Evolutionary conservation across 2,113 vertebrate genomes (phyloP).

Genomic region (Cyphomyrus plagiostoma): DNA sequence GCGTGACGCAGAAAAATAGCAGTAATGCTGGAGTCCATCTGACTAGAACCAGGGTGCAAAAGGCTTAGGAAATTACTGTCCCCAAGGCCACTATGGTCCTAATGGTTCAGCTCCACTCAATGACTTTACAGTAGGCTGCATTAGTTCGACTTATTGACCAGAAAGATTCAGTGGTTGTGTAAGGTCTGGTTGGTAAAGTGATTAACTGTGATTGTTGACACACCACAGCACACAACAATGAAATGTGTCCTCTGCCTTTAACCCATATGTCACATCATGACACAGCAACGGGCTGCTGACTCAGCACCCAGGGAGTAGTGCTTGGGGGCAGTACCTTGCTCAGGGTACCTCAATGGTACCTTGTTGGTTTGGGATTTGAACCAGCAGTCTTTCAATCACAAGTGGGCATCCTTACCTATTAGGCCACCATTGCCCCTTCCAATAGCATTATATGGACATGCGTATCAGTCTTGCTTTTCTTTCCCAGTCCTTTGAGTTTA

Average conservation of each 20-base stretch:
- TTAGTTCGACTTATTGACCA: background rate
- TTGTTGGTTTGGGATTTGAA: too few species aligned
- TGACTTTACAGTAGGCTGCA: background rate
- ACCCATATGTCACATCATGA: too few species aligned
- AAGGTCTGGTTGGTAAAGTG: background rate
- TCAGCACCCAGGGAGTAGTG: too few species aligned
- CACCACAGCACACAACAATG: too few species aligned
- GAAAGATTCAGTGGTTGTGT: background rate
- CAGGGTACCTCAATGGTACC: too few species aligned
- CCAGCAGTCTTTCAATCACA: too few species aligned
- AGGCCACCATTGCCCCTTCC: too few species aligned
- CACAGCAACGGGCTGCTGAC: too few species aligned
- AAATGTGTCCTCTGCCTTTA: too few species aligned
- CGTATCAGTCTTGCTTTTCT: background rate
- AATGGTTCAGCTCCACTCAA: background rate
- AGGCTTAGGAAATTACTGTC: background rate
- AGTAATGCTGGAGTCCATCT: background rate
- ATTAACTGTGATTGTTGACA: too few species aligned
- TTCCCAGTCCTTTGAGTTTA: background rate
- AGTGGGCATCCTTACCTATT: too few species aligned
- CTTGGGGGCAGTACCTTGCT: too few species aligned
- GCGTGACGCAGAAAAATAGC: background rate
- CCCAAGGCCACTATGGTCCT: slow-evolving; percentile 14
- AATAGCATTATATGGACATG: background rate
- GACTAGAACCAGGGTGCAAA: background rate